Conservation (phyloP, 1,140 invertebrate species). For the Drosophila mayri region DNA sequence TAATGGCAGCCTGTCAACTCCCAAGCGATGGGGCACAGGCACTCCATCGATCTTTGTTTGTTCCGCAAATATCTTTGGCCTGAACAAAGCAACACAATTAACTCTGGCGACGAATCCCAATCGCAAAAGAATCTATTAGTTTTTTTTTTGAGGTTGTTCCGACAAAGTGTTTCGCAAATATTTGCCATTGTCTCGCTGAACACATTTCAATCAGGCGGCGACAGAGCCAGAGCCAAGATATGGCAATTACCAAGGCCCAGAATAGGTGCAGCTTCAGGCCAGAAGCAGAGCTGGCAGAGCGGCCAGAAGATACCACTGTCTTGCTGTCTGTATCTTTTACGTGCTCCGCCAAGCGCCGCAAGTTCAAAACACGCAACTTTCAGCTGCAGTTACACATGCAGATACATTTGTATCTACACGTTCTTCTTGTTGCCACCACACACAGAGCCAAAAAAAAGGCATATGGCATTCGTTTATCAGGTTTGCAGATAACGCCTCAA, state of each 20-base stretch:
- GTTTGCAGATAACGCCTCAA: too few relatives aligned
- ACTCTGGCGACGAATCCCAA: conserved; percentile 31
- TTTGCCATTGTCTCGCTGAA: conserved; percentile 69
- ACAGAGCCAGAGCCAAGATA: conserved; percentile 36
- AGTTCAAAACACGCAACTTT: conserved; percentile 63
- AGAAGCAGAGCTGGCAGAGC: neutral
- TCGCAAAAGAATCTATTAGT: conserved; percentile 27
- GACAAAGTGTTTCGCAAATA: conserved; percentile 68
- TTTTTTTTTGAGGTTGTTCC: conserved; percentile 13
- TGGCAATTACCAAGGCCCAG: conserved; percentile 64
- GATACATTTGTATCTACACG: conserved; percentile 61
- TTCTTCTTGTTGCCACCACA: conserved; percentile 27
- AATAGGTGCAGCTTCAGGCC: conserved; percentile 32
- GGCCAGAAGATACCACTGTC: neutral
- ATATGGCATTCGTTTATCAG: conserved; percentile 2
- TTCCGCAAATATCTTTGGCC: conserved; percentile 11
- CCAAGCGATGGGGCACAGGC: too few relatives aligned
- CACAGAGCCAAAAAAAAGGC: conserved; percentile 1
- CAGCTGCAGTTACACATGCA: conserved; percentile 32
- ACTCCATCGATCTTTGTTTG: too few relatives aligned
- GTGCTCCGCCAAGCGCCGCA: conserved; percentile 69
- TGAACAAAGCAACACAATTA: conserved; percentile 70
- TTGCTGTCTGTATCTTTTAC: conserved; percentile 63
- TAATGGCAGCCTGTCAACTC: conserved; percentile 42
- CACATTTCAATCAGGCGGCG: conserved; percentile 69